phyloP scores from a whole-genome alignment of 2,113 vertebrate species.

The Tragelaphus buxtoni region DNA sequence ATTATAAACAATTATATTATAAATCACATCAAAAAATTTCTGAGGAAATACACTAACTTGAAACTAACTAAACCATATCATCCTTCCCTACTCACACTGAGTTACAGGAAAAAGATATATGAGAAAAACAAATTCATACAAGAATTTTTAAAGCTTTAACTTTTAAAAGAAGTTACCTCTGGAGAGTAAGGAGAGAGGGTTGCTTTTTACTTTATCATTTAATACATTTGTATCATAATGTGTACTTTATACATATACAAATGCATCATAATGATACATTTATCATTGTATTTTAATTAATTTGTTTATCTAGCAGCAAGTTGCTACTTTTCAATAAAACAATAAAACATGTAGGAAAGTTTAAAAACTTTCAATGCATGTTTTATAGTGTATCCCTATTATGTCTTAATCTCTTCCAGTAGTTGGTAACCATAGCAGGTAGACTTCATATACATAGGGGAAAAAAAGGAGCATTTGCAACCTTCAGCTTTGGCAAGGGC shows the following conservation, averaged over 20 bases:
- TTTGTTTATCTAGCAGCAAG: neutral
- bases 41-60: neutral
- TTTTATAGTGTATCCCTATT: neutral
- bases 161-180: neutral
- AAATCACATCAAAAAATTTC: neutral
- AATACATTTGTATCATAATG: neutral
- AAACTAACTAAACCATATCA: neutral
- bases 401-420: neutral
- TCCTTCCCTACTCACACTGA: neutral
- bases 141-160: conserved; percentile 12
- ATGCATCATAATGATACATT: neutral
- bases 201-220: neutral
- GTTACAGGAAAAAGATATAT: neutral
- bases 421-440: neutral
- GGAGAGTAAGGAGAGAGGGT: neutral
- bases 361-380: neutral
- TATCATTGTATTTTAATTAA: neutral
- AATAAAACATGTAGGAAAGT: neutral
- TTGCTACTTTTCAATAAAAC: neutral
- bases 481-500: neutral
- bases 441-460: neutral
- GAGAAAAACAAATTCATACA: neutral
- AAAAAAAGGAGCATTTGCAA: neutral
- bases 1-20: neutral
- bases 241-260: too few relatives aligned